Percentiles rank a stretch among this genome's conserved stretches.
phyloP scores from a whole-genome alignment of 2,113 vertebrate species.

The Lophius piscatorius region DNA sequence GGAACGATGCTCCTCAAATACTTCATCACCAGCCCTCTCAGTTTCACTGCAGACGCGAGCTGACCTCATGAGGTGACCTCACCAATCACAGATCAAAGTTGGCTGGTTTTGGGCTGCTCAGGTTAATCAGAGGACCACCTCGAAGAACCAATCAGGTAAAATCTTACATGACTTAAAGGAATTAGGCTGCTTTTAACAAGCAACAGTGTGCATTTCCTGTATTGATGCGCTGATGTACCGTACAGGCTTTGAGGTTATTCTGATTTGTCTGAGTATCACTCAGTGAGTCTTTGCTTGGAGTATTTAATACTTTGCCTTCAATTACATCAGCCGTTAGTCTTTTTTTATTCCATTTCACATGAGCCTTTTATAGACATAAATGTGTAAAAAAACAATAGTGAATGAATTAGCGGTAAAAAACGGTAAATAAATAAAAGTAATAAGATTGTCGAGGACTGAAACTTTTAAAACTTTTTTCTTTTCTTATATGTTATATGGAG shows the following conservation, averaged over 20 bases:
- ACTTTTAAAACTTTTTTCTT: too few species aligned
- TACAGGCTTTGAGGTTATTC: slow-evolving; percentile 26
- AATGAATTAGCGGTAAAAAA: too few species aligned
- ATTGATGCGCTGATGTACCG: neutral
- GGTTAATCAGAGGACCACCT: slow-evolving; percentile 71
- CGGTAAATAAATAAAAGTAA: slow-evolving; percentile 4
- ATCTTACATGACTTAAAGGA: slow-evolving; percentile 54
- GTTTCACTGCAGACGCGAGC: slow-evolving; percentile 48
- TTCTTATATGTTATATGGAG: neutral
- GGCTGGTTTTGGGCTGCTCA: slow-evolving; percentile 40
- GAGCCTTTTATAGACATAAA: too few species aligned
- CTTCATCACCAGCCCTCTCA: slow-evolving; percentile 53
- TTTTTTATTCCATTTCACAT: too few species aligned
- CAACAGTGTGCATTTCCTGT: slow-evolving; percentile 13
- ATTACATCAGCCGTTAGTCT: too few species aligned
- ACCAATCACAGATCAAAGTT: slow-evolving; percentile 68
- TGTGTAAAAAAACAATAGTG: slow-evolving; percentile 10
- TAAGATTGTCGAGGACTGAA: too few species aligned
- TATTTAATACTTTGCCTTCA: slow-evolving; percentile 21
- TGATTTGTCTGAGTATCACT: slow-evolving; percentile 28
- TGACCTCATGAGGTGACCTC: slow-evolving; percentile 60
- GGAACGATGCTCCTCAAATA: slow-evolving; percentile 52
- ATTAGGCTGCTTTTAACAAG: slow-evolving; percentile 45
- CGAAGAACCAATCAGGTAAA: slow-evolving; percentile 66
- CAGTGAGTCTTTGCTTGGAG: slow-evolving; percentile 22